Evolutionary conservation across 2,113 vertebrate genomes (phyloP), one percentile per base, ranked within the genome.

Genomic region (Willisornis vidua): DNA sequence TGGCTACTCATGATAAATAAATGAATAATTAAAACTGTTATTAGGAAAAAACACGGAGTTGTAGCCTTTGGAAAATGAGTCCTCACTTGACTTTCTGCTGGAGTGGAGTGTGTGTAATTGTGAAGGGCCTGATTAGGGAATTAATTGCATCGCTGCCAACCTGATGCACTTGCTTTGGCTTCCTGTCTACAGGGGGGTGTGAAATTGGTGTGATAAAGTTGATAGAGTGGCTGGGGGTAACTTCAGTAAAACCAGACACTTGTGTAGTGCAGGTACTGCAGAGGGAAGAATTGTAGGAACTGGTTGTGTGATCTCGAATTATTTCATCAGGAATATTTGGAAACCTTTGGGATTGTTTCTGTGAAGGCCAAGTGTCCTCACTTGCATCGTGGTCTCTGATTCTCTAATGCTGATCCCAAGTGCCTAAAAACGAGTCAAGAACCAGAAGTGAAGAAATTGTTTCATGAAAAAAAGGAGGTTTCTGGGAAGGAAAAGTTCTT

Each of bases 11-110:
- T 89, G 70, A 94, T 82, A 85, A 95, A 95, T 89, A 91, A 91
- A 75, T 89, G 46, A 92, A 55, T 92, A 94, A 96, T 94, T 97
- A 46, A 87, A 89, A 68, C n/a, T 52, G 52, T 43, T 93, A 37
- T 17, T 79, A 57, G 73, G 54, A 48, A 77, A 77, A 91, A 95
- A 29, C 29, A 37, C 0, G 19, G 62, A 66, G 10, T 67, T 94
- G 79, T 93, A 94, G 78, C 65, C 45, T 80, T 85, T 84, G 46
- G 58, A 90, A 95, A 54, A 81, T 46, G 7, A 68, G 28, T 23
- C 33, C 31, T 83, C 19, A 2, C 46, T 87, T 84, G 39, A 33
- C 49, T 71, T 92, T 61, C 70, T 95, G 29, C 55, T 76, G 2
- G 57, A 94, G 20, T 65, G 31, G 37, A 90, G 45, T 3, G 3